A percentile compares a stretch with the other conserved stretches of the same genome.
Conservation (phyloP, 2,888 invertebrate genomes). For the Gari tellinella region DNA sequence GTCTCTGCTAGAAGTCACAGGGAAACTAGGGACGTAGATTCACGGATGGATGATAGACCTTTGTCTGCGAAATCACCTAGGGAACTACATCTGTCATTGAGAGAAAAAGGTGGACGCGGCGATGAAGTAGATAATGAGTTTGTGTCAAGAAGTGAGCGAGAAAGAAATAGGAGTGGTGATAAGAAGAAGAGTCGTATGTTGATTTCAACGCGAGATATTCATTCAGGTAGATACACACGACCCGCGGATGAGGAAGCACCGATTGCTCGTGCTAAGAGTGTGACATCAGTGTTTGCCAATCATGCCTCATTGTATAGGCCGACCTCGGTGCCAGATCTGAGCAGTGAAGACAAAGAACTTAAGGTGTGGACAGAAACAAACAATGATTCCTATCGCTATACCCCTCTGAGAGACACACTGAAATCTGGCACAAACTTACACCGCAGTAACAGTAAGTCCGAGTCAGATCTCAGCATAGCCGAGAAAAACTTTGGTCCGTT, state of each 20-base stretch:
- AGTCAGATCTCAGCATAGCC: slow-evolving; percentile 51
- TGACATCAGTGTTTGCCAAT: slow-evolving; percentile 37
- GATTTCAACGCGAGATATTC: slow-evolving; percentile 56
- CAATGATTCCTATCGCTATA: slow-evolving; percentile 58
- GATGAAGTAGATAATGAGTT: background rate
- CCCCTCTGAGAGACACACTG: slow-evolving; percentile 59
- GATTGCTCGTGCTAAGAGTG: slow-evolving; percentile 44
- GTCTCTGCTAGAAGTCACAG: slow-evolving; percentile 23
- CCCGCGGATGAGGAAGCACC: slow-evolving; percentile 3
- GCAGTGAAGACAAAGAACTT: slow-evolving; percentile 54
- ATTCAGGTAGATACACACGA: slow-evolving; percentile 44
- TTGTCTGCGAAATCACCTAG: slow-evolving; percentile 44
- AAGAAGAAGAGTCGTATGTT: slow-evolving; percentile 42
- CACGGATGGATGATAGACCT: slow-evolving; percentile 32
- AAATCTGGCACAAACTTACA: slow-evolving; percentile 44
- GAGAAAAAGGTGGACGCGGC: slow-evolving; percentile 17
- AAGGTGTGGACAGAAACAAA: slow-evolving; percentile 53
- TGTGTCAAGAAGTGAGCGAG: slow-evolving; percentile 10
- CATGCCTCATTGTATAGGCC: slow-evolving; percentile 61
- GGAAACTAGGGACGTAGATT: slow-evolving; percentile 34
- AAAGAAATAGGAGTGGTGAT: slow-evolving; percentile 33
- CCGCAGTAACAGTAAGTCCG: slow-evolving; percentile 53
- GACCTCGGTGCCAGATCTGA: slow-evolving; percentile 62
- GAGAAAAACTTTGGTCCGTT: slow-evolving; percentile 45
- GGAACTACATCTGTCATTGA: slow-evolving; percentile 36